Evolutionary conservation across 2,113 vertebrate species (phyloP), one percentile per base, ranked within the genome.

Genomic region (Microcebus griseorufus): DNA sequence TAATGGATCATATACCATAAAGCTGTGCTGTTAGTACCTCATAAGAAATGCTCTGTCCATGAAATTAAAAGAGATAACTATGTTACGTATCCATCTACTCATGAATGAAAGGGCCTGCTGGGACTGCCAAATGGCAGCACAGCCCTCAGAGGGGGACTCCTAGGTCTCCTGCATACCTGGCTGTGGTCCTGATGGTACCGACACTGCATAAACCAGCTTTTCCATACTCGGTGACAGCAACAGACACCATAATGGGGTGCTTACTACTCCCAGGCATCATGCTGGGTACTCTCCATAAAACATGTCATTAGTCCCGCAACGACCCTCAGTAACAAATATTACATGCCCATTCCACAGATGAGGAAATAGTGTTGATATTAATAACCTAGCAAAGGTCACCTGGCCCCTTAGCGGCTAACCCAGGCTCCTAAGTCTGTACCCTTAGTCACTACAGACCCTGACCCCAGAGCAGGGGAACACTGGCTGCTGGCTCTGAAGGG

Each of bases 1-100:
- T 97, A 94, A 96, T 80, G 86, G 96, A 82, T 87, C 92, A 96
- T 32, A 75, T 3, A 32, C 58, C 85, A 84, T 84, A 95, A 97
- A 94, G 58, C 72, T 90, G 51, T 89, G 82, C 91, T 87, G 27
- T 92, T 89, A 42, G 34, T 87, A 87, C n/a, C 88, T 87, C 87
- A n/a, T 91, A 97, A 96, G 93, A 90, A 85, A 96, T 69, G 86
- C 75, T 72, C 86, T 65, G 73, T 48, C 83, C 73, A 84, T 93
- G 94, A 96, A 96, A 93, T 90, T 85, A 94, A 85, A 83, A 87
- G 89, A n/a, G n/a, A 67, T 81, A 93, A 75, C 86, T 70, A 27
- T 34, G 62, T 76, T 86, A 67, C 20, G 39, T 10, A 72, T 51
- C 80, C 75, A 76, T 22, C 69, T 78, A 86, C 23, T 84, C 79